Base-by-base conservation (phyloP, 1,140 invertebrate species). In the Ceratina calcarata region DNA sequence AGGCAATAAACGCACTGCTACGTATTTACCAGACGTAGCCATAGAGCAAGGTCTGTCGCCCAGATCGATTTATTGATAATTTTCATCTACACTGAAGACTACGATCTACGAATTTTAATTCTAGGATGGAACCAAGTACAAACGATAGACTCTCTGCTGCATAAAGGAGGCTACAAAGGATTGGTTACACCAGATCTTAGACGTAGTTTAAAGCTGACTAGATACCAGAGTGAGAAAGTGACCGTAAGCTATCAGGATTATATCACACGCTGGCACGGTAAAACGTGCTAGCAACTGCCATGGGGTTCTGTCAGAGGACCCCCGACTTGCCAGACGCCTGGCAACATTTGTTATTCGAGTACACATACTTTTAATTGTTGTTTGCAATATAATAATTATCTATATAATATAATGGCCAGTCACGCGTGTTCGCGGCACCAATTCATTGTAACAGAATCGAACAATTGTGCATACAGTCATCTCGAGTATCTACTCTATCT, bases 1-100 rank as follows among this genome's bases (percentile, higher is more conserved):
- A 87, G 99, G 99, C 74, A 96, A 96, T 84, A 98, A 98, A 90
- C 95, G 98, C 87, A 99, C 98, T 82, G 99, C 99, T 85, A 99
- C 99, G 87, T 99, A 99, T 94, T 95, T 99, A 90, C 99, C 99
- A 66, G 97, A 99, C 94, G 98, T 99, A 78, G 98, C 99, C 84
- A 95, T 95, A 76, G 99, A 99, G 93, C 99, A 99, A 97, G 98
- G 98, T 98, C 93, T 85, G 86, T 79, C 70, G 27, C 27, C 4
- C 27, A 32, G 27, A 32, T 32, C 27, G 4, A 4, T 32, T 32
- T 32, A 32, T 32, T 32, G 27, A 32, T 4, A 32, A 32, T 32
- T 72, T 57, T 69, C 32, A 58, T 49, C 22, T 66, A 0, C 53
- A 24, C 7, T 51, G n/a, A n/a, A n/a, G n/a, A n/a, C n/a, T n/a